Evolutionary conservation across 2,113 vertebrate species (phyloP), one percentile per base, ranked within the genome.

Genomic region (Epinephelus lanceolatus): DNA sequence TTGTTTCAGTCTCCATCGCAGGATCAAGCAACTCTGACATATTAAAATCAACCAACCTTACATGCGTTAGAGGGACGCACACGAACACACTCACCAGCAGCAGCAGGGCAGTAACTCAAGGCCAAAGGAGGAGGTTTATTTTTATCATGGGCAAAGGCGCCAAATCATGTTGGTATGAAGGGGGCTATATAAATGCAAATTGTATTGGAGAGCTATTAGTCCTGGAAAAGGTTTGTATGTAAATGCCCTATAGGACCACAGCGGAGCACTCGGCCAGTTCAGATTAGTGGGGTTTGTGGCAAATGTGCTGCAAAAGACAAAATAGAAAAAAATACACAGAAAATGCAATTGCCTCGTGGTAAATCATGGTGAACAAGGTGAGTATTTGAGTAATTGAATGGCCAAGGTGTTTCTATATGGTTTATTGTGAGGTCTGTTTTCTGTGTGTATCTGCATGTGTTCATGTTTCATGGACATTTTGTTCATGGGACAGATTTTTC

Each of bases 171-270:
- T 94, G 88, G 91, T 94, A 95, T 93, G 95, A 95, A 94, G 92
- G 92, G 94, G 89, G 91, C 95, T 96, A 96, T 96, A 95, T 96
- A 96, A 96, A 96, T 96, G 95, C 95, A 96, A 96, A 96, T 96
- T 89, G 92, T 95, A 95, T 95, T 94, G 94, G 93, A 92, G 95
- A 92, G 93, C 95, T 93, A 96, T 96, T 96, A 95, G 94, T 91
- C 86, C 89, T 91, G 91, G 91, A 93, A 94, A 95, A 94, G 91
- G 93, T 92, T 92, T 92, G 93, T 94, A 96, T 96, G 95, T 95
- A 95, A 95, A 96, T 96, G 93, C 90, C 92, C 93, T 90, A 90
- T 91, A 93, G 90, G 93, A 93, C 91, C 90, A 94, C 86, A 82
- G 89, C 76, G 68, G 86, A 89, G 93, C 94, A 91, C 87, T 94